Evolutionary conservation across 1,140 invertebrate genomes (phyloP).

Genomic region (Megalonaias nervosa): DNA sequence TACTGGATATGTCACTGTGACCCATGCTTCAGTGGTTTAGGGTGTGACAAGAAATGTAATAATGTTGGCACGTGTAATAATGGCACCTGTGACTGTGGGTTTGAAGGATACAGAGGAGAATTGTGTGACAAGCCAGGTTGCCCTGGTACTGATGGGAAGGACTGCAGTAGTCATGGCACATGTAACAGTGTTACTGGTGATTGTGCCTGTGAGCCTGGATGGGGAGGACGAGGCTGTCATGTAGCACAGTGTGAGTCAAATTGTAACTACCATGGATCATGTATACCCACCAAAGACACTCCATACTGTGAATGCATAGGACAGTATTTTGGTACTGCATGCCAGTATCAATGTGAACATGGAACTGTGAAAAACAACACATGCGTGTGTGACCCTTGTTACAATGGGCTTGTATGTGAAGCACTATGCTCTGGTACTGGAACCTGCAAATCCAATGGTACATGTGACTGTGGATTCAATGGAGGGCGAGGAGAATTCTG

Average conservation of each 20-base stretch:
- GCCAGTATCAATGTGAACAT: constrained; percentile 41
- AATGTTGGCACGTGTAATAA: constrained; percentile 31
- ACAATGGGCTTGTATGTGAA: constrained; percentile 43
- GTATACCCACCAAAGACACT: constrained; percentile 5
- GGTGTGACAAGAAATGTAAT: constrained; percentile 41
- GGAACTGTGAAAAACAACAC: constrained; percentile 31
- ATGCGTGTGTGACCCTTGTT: constrained; percentile 47
- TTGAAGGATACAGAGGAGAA: constrained; percentile 45
- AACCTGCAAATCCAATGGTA: constrained; percentile 32
- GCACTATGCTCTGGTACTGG: constrained; percentile 43
- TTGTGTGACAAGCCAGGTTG: constrained; percentile 50
- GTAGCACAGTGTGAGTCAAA: constrained; percentile 29
- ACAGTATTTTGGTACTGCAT: constrained; percentile 38
- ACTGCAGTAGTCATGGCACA: constrained; percentile 39
- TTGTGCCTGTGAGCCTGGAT: constrained; percentile 50
- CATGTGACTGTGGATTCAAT: constrained; percentile 49
- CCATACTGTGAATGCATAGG: constrained; percentile 36
- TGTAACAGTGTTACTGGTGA: constrained; percentile 41
- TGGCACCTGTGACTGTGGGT: constrained; percentile 43
- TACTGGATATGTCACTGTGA: constrained; percentile 32
- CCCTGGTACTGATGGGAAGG: constrained; percentile 30
- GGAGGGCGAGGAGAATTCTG: constrained; percentile 47
- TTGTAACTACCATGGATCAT: constrained; percentile 39
- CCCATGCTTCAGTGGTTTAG: constrained; percentile 33
- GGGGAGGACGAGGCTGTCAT: constrained; percentile 40